phyloP scores from a whole-genome alignment of 2,797 vertebrate species.

The Ctenosaura bakeri region DNA sequence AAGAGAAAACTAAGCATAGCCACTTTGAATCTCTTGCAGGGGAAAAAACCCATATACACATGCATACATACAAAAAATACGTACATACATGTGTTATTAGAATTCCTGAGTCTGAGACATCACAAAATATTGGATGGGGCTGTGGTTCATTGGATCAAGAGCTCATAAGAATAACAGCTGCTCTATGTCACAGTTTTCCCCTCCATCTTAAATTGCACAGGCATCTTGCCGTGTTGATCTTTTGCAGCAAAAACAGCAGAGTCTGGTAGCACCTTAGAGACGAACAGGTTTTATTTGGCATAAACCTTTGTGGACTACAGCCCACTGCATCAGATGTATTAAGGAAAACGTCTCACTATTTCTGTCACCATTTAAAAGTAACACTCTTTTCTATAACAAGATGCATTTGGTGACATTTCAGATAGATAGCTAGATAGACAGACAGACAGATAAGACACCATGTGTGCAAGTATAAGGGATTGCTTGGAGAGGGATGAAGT shows the following conservation, averaged over 20 bases:
- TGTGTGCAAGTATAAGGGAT: too few relatives aligned
- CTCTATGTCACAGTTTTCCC: neutral
- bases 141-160: neutral
- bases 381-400: neutral
- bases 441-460: too few relatives aligned
- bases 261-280: neutral
- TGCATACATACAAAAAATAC: too few relatives aligned
- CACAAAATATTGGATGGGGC: too few relatives aligned
- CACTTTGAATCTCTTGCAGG: too few relatives aligned
- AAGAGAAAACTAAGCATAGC: too few relatives aligned
- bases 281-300: neutral
- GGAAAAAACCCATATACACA: too few relatives aligned
- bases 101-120: too few relatives aligned
- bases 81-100: too few relatives aligned
- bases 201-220: neutral
- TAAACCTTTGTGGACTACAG: neutral
- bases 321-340: constrained; percentile 55
- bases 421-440: constrained; percentile 43
- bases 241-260: too few relatives aligned
- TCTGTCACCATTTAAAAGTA: neutral
- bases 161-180: neutral
- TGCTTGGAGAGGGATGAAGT: too few relatives aligned
- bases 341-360: constrained; percentile 57
- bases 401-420: constrained; percentile 62
- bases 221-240: too few relatives aligned